Percentiles rank a stretch among this genome's conserved stretches.
These are phyloP conservation scores for Podocnemis expansa DNA, from an alignment of 2,113 vertebrate genomes.

Conservation along the genomic window DNA sequence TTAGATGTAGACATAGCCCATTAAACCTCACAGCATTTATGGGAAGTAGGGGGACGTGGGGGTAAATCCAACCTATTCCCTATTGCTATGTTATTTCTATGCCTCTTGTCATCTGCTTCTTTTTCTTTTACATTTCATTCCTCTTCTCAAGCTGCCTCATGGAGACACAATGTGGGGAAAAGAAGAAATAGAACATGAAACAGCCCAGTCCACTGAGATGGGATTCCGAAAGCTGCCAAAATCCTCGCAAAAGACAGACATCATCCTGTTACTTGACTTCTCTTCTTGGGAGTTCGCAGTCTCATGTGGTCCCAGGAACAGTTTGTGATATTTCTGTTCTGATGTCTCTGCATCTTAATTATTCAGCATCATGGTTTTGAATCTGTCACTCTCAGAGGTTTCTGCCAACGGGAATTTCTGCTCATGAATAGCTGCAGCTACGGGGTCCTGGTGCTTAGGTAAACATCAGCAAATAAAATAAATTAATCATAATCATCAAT, in stretches of 20 bases:
- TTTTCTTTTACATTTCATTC: background rate
- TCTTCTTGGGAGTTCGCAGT: background rate
- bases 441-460: background rate
- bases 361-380: background rate
- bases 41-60: background rate
- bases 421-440: background rate
- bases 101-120: background rate
- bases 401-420: slow-evolving; percentile 21
- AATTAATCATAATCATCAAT: background rate
- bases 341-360: background rate
- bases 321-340: background rate
- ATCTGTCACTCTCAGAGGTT: background rate
- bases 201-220: background rate
- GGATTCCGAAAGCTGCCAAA: background rate
- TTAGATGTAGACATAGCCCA: too few relatives aligned
- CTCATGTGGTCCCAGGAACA: background rate
- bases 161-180: fast-evolving
- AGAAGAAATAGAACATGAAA: background rate
- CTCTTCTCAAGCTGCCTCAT: background rate
- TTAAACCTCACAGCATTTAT: too few relatives aligned
- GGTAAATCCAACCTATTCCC: background rate
- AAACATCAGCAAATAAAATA: background rate
- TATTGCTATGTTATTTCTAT: background rate
- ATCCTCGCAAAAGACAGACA: background rate
- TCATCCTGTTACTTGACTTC: background rate